Base-by-base conservation (phyloP, 2,888 invertebrate species). In the Chrysolina haemoptera region DNA sequence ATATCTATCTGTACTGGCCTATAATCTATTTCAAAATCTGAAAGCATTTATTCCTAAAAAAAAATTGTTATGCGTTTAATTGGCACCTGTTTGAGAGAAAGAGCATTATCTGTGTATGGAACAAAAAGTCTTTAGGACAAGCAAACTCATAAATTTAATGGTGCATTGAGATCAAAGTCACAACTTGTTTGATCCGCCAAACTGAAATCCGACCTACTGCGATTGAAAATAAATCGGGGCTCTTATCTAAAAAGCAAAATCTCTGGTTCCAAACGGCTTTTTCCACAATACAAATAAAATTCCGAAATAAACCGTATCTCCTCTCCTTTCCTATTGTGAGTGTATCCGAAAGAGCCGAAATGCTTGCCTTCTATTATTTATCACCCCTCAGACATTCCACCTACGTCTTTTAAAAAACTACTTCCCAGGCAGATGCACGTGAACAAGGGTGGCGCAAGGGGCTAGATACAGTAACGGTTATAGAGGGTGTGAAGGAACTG, bases 361-460 rank as follows among this genome's bases (percentile, higher is more conserved):
- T 74, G 71, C 59, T 68, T 55, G 71, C 63, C 75, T 62, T 6
- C 74, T 62, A 77, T 77, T 77, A 73, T 77, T 74, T 74, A 76
- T 79, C 74, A 67, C 62, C 74, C 74, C 74, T 70, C 46, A 64
- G 46, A 55, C 62, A 70, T 40, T 70, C 68, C 70, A 67, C 70
- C 74, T 74, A 70, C 70, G 70, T 74, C 68, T 75, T 77, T 75
- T 73, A 77, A 80, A 82, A 80, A 79, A 71, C 55, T 48, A 65
- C 68, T 79, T 78, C 74, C 78, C 73, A 53, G 78, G 79, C 81
- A 83, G 81, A 82, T 82, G 82, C 77, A 79, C 50, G 9, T 9
- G 16, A 9, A 16, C 50, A 50, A 50, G 50, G 50, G 50, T 50
- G 50, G 50, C 18, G 10, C 18, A 50, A 50, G 18, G 18, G 50